Percentiles rank a stretch among this genome's conserved stretches.
Evolutionary conservation across 1,140 invertebrate species (phyloP).

Genomic region (Brachionus manjavacas): DNA sequence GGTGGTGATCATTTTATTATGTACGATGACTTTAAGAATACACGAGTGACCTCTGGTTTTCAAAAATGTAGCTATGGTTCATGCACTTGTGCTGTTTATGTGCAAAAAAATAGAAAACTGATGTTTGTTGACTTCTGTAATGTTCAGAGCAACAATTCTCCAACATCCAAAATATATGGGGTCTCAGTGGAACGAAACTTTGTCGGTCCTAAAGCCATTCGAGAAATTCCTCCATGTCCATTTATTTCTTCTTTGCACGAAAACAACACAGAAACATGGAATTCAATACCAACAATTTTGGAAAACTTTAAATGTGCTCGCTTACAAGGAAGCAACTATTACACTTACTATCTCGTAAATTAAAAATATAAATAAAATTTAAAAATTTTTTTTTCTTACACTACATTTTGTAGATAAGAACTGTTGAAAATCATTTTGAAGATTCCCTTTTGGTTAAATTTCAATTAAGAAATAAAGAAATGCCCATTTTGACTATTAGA

Average conservation of each 20-base stretch:
- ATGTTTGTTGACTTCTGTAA: constrained; percentile 19
- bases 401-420: too few relatives aligned
- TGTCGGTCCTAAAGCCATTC: background rate
- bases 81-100: background rate
- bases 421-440: background rate
- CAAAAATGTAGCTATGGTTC: background rate
- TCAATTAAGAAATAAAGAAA: background rate
- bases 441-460: background rate
- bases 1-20: constrained; percentile 12
- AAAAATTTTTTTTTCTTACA: background rate
- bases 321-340: background rate
- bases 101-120: background rate
- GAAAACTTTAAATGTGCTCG: background rate
- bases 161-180: constrained; percentile 11
- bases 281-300: background rate
- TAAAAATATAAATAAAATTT: background rate
- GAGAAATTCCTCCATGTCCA: background rate
- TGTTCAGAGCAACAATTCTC: background rate
- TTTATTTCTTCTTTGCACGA: background rate
- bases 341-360: background rate
- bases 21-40: constrained; percentile 11
- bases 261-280: background rate
- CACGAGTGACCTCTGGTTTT: background rate
- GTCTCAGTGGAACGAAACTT: constrained; percentile 1
- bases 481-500: background rate